These are phyloP conservation scores for Atta cephalotes DNA, from an alignment of 1,140 invertebrate species.

Conservation along the genomic window DNA sequence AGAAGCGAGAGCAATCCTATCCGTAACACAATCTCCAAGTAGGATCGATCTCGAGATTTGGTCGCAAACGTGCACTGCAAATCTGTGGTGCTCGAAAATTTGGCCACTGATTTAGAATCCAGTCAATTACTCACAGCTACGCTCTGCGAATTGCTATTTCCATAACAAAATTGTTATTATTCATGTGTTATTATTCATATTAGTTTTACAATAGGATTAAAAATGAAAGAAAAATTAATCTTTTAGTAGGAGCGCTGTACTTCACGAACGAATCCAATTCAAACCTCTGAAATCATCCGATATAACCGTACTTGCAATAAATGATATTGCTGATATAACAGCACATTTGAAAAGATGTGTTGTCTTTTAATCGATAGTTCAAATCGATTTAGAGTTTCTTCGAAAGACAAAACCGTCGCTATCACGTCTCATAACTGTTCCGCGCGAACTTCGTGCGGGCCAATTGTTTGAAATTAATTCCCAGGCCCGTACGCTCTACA, in stretches of 20 bases:
- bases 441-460: slow-evolving; percentile 5
- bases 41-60: slow-evolving; percentile 63
- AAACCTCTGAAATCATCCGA: not conserved
- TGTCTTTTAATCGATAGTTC: not conserved
- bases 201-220: slow-evolving; percentile 7
- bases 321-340: not conserved
- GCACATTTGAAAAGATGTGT: not conserved
- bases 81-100: slow-evolving; percentile 60
- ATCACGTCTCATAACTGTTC: not conserved
- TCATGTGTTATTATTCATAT: not conserved
- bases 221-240: not conserved
- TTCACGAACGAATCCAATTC: not conserved
- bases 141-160: not conserved
- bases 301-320: not conserved
- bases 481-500: slow-evolving; percentile 27
- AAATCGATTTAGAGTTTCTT: slow-evolving; percentile 19
- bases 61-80: slow-evolving; percentile 51
- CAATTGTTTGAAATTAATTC: slow-evolving; percentile 64
- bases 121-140: slow-evolving; percentile 46
- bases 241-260: no score
- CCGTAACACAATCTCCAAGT: slow-evolving; percentile 56
- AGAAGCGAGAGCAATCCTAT: slow-evolving; percentile 31
- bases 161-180: not conserved
- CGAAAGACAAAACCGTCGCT: not conserved
- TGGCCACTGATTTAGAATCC: slow-evolving; percentile 27